Evolutionary conservation across 2,797 vertebrate genomes (phyloP), one percentile per base, ranked within the genome.

Genomic region (Sebastes steindachneri): DNA sequence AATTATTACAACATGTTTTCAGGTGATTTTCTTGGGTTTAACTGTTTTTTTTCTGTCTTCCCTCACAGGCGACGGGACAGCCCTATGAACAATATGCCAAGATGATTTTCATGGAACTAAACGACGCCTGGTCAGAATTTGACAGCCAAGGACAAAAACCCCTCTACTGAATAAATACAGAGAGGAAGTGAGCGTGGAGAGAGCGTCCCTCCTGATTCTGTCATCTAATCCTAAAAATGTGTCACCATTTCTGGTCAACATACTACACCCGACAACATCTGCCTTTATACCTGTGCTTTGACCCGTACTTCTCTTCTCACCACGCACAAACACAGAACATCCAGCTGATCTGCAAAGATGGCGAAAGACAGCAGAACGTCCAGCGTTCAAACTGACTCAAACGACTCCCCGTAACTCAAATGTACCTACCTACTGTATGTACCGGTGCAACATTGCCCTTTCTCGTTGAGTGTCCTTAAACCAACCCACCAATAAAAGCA

Each of bases 91-190:
- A 99, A 93, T 99, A 99, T 84, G 99, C 99, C 97, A 99, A 99
- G 97, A 99, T 99, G 99, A 99, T 99, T 95, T 99, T 99, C 96
- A 99, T 99, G 97, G 99, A 99, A 95, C 95, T 99, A 73, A 99
- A 99, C 23, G 98, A 99, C 78, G 99, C 99, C 92, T 99, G 99
- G 99, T 99, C 99, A 95, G 99, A 99, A 96, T 99, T 99, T 95
- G 99, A 99, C 80, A 99, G 97, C 94, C 99, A 99, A 97, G 99
- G 99, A 95, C 99, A 98, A 93, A 99, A 99, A 93, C 94, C 99
- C 28, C 96, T 99, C 86, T 99, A 99, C 95, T 99, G 94, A 96
- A 79, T 58, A 68, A 63, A 73, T 2, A 41, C 45, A 12, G 31
- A 73, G 54, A 65, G 28, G 17, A 68, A 23, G 68, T 12, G 67